Conservation (phyloP, 2,113 vertebrate genomes). For the Lasiurus borealis region DNA sequence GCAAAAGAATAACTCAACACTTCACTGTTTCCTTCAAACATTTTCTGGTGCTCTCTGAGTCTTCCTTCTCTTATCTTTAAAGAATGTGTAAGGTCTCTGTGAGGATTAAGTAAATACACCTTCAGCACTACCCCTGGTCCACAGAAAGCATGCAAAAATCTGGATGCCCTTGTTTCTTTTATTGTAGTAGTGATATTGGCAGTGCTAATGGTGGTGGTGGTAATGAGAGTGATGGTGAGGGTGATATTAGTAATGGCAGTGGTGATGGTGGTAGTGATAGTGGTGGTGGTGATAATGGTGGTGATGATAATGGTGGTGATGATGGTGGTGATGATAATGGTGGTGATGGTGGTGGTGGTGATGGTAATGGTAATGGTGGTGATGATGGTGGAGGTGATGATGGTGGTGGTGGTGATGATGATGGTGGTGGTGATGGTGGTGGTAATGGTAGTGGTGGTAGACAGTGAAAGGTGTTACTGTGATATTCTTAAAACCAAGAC, state of each 20-base stretch:
- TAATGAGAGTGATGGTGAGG: neutral
- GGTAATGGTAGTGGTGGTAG: neutral
- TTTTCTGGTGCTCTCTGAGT: neutral
- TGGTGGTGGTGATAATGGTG: too few species aligned
- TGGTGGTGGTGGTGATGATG: too few species aligned
- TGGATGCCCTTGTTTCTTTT: neutral
- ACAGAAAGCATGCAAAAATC: neutral
- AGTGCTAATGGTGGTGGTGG: neutral
- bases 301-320: too few species aligned
- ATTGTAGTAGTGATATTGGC: too few species aligned
- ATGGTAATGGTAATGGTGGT: neutral
- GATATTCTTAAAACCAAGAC: neutral
- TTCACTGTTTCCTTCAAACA: neutral
- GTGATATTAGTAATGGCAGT: neutral
- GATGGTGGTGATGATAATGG: rapidly evolving
- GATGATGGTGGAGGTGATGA: too few species aligned
- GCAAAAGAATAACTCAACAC: neutral
- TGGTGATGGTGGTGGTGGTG: too few species aligned
- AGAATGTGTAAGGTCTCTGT: neutral
- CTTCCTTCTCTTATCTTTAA: neutral
- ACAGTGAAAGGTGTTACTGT: neutral
- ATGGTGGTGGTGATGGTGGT: neutral
- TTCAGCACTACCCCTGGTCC: neutral
- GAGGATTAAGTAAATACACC: neutral
- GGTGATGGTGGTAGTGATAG: rapidly evolving